Conservation (phyloP, 2,888 invertebrate species). For the Argyra leucocephala region DNA sequence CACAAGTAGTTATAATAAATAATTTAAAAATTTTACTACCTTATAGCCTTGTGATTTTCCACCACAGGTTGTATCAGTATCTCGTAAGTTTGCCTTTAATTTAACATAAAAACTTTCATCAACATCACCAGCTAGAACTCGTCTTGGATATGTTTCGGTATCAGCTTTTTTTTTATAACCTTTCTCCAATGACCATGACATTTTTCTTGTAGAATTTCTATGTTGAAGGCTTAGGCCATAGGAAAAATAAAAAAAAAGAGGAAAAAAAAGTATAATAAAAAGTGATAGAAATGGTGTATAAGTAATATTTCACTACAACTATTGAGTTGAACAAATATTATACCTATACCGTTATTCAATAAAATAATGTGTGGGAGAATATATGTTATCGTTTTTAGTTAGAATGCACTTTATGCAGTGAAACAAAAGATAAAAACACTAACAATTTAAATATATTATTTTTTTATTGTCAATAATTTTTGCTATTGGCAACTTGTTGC, state of each 20-base stretch:
- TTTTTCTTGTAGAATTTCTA: not conserved
- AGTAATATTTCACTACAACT: not conserved
- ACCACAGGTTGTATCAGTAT: conserved; percentile 12
- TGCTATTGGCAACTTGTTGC: not conserved
- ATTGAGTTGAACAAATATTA: not conserved
- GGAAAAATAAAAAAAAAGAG: not conserved
- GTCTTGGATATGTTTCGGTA: conserved; percentile 12
- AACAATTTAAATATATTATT: no score
- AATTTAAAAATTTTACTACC: not conserved
- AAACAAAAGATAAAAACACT: no score
- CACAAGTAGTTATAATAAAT: not conserved
- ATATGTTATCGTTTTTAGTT: no score
- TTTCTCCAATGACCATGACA: conserved; percentile 27
- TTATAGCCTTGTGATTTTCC: conserved; percentile 32
- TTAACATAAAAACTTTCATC: conserved; percentile 14
- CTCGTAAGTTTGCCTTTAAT: conserved; percentile 4
- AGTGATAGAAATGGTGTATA: no score
- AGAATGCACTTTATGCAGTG: no score
- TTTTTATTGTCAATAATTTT: not conserved
- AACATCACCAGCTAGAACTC: conserved; percentile 15
- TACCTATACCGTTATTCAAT: no score
- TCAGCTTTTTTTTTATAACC: conserved; percentile 24
- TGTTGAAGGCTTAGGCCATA: not conserved
- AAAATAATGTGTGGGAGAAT: no score
- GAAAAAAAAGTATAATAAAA: not conserved